Conservation (phyloP, 2,797 vertebrate species). For the Megaceryle alcyon region DNA sequence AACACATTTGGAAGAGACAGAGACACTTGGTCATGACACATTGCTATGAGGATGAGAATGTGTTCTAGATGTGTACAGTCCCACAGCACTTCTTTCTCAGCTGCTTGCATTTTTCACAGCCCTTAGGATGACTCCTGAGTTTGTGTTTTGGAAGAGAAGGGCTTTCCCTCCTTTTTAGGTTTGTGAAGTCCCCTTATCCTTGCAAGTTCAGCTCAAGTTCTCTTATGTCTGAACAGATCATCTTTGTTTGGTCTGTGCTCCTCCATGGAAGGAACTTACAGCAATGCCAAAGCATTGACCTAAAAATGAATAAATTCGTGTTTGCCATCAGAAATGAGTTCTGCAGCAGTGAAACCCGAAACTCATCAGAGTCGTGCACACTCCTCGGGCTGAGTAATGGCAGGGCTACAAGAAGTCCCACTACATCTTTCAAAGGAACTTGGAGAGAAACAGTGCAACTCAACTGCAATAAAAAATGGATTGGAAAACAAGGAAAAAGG, state of each 20-base stretch:
- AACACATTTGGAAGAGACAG: not conserved
- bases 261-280: slow-evolving; percentile 26
- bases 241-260: slow-evolving; percentile 28
- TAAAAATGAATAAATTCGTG: not conserved
- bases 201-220: slow-evolving; percentile 36
- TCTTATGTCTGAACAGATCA: not conserved
- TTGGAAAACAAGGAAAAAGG: not conserved
- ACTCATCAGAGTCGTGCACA: not conserved
- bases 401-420: not conserved
- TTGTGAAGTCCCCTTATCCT: not conserved
- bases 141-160: not conserved
- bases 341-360: slow-evolving; percentile 52
- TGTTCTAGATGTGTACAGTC: not conserved
- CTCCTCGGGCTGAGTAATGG: not conserved
- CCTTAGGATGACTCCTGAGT: not conserved
- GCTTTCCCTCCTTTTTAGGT: slow-evolving; percentile 1
- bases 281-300: not conserved
- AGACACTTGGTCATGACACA: not conserved
- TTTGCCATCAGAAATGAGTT: slow-evolving; percentile 48
- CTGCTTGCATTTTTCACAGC: not conserved
- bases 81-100: not conserved
- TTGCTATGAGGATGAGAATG: not conserved
- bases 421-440: not conserved
- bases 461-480: not conserved
- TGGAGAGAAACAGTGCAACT: not conserved